These are phyloP conservation scores for Drosophila prostipennis DNA, from an alignment of 2,888 invertebrate genomes.

Conservation along the genomic window DNA sequence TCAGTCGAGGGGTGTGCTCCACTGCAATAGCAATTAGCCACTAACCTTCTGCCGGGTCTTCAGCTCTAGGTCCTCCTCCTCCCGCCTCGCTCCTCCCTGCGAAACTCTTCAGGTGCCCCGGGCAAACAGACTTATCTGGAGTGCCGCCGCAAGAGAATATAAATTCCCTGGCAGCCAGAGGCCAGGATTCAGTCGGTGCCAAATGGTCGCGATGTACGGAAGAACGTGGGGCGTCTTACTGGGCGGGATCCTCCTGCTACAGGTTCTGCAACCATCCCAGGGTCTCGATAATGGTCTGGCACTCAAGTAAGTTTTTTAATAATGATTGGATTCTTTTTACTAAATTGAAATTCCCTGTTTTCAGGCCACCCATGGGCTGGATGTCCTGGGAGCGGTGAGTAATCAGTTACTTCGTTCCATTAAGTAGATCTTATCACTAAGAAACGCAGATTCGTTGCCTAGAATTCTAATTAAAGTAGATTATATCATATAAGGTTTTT, in stretches of 20 bases:
- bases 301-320: slow-evolving; percentile 47
- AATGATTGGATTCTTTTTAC: slow-evolving; percentile 1
- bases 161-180: slow-evolving; percentile 35
- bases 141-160: slow-evolving; percentile 42
- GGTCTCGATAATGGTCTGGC: slow-evolving; percentile 87
- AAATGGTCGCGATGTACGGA: slow-evolving; percentile 39
- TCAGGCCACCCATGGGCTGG: slow-evolving; percentile 90
- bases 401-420: background rate
- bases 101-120: slow-evolving; percentile 11
- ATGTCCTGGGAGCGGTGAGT: slow-evolving; percentile 87
- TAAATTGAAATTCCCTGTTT: slow-evolving; percentile 13
- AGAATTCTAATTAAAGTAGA: background rate
- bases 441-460: background rate
- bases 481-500: background rate
- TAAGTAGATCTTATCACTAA: background rate
- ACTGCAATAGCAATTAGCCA: slow-evolving; percentile 61
- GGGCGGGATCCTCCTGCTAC: slow-evolving; percentile 41
- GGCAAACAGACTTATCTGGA: slow-evolving; percentile 58
- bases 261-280: slow-evolving; percentile 27
- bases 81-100: background rate
- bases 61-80: slow-evolving; percentile 8
- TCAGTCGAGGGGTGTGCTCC: slow-evolving; percentile 53
- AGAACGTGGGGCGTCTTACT: slow-evolving; percentile 13
- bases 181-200: slow-evolving; percentile 49
- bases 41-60: slow-evolving; percentile 41